A percentile compares a stretch with the other conserved stretches of the same genome.
Evolutionary conservation across 2,113 vertebrate genomes (phyloP).

Genomic region (Smithornis capensis): DNA sequence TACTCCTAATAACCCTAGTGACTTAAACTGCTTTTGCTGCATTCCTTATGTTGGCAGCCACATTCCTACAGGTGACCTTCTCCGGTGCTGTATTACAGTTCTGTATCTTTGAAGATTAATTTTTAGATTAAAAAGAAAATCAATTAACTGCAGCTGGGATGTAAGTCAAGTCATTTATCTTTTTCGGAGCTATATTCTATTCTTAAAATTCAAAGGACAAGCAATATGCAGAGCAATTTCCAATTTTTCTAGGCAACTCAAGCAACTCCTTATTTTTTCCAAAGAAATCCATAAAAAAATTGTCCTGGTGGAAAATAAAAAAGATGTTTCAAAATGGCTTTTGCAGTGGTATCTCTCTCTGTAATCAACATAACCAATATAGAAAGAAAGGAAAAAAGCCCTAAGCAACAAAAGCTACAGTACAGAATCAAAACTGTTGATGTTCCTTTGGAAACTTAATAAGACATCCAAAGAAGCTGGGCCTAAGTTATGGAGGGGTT

Average conservation of each 20-base stretch:
- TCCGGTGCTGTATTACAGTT: not conserved
- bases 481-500: not conserved
- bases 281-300: not conserved
- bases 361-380: not conserved
- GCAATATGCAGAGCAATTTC: not conserved
- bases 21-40: not conserved
- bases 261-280: not conserved
- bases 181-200: not conserved
- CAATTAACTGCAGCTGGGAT: not conserved
- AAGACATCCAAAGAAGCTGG: not conserved
- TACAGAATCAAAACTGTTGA: not conserved
- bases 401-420: fast-evolving
- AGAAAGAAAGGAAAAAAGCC: not conserved
- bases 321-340: not conserved
- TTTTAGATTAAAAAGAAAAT: slow-evolving; percentile 4
- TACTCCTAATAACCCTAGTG: not conserved
- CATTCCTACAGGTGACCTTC: not conserved
- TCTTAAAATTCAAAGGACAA: not conserved
- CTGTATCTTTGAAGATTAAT: not conserved
- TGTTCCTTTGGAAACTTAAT: not conserved
- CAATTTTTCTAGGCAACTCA: not conserved
- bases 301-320: not conserved
- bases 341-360: not conserved
- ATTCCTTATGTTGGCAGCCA: not conserved
- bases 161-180: not conserved